Conservation (phyloP, 2,113 vertebrate species). For the Zingel zingel region DNA sequence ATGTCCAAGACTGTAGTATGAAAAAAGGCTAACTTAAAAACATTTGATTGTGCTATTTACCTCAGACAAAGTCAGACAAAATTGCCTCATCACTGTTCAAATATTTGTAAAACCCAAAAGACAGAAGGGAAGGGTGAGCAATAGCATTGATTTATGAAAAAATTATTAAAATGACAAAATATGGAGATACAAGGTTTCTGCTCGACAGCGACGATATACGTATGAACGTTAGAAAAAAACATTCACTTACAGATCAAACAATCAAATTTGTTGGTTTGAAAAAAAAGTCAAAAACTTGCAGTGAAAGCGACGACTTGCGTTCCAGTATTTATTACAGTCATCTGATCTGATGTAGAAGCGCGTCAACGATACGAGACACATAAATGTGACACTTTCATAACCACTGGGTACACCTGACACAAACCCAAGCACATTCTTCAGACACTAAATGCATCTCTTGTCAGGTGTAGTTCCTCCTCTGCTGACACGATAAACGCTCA, state of each 20-base stretch:
- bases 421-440: constrained; percentile 4
- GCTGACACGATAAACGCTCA: constrained; percentile 61
- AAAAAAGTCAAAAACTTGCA: background rate
- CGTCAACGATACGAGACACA: background rate
- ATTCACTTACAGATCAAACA: constrained; percentile 2
- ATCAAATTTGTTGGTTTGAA: background rate
- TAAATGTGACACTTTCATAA: constrained; percentile 20
- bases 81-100: too few species aligned
- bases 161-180: too few species aligned
- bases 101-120: too few species aligned
- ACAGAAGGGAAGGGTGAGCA: too few species aligned
- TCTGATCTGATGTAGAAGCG: constrained; percentile 5
- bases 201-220: too few species aligned
- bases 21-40: too few species aligned
- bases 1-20: too few species aligned
- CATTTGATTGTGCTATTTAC: too few species aligned
- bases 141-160: too few species aligned
- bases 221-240: background rate
- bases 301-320: background rate
- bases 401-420: constrained; percentile 19
- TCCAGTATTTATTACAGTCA: background rate
- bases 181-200: too few species aligned
- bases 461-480: constrained; percentile 57
- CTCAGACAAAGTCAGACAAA: too few species aligned
- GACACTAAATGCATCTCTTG: constrained; percentile 50